Evolutionary conservation across 2,888 invertebrate genomes (phyloP).

Genomic region (Chironomus tentans): DNA sequence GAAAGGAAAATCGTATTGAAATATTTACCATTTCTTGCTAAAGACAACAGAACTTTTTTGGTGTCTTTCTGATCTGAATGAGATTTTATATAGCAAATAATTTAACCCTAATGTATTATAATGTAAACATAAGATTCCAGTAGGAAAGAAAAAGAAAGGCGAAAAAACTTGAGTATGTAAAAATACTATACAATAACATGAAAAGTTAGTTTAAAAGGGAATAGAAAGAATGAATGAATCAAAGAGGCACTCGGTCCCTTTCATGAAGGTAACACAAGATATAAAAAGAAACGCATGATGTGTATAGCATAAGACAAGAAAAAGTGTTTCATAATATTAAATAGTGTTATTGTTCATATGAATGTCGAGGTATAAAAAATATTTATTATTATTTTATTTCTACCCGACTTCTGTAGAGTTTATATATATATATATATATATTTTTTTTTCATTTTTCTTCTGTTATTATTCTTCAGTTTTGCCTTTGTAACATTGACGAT

Average conservation of each 20-base stretch:
- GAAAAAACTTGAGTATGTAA: background rate
- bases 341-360: constrained; percentile 27
- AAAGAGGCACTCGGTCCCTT: background rate
- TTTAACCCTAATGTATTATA: background rate
- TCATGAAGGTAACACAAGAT: background rate
- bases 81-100: too few relatives aligned
- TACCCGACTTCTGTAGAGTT: constrained; percentile 24
- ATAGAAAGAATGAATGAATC: background rate
- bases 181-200: background rate
- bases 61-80: too few relatives aligned
- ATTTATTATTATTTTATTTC: constrained; percentile 25
- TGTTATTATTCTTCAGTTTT: constrained; percentile 6
- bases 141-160: background rate
- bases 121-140: background rate
- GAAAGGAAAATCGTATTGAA: too few relatives aligned
- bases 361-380: constrained; percentile 23
- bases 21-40: too few relatives aligned
- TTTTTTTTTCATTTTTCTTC: constrained; percentile 3
- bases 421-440: background rate
- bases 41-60: too few relatives aligned
- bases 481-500: constrained; percentile 10
- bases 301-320: constrained; percentile 2
- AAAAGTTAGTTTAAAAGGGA: background rate
- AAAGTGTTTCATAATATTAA: constrained; percentile 27
- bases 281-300: background rate